Base-by-base conservation (phyloP, 2,113 vertebrate species). In the Ophthalmolycus amberensis region DNA sequence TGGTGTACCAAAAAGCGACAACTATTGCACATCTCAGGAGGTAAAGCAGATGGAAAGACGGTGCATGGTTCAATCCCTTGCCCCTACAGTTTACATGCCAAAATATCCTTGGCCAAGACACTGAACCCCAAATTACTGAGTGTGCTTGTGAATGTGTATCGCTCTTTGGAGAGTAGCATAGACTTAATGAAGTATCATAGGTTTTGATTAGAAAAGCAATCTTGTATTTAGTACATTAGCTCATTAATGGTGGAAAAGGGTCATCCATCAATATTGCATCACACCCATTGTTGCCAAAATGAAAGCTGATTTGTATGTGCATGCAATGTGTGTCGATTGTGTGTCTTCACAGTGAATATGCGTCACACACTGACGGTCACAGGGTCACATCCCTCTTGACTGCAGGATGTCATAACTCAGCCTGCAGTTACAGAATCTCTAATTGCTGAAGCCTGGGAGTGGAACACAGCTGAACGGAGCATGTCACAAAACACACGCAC, bases 391-490 rank as follows among this genome's bases (percentile, higher is more conserved):
- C 46, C 32, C 25, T 15, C 18, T 75, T 67, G 37, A 66, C 37
- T 59, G 11, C 46, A 75, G 71, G 44, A 77, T 78, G 71, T 20
- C 63, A 37, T 70, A 54, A 73, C 46, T 72, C 68, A 62, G 40
- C 9, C 44, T 42, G 32, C 22, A 68, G 71, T 67, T 81, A 73
- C 44, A 42, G n/a, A 77, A 46, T 66, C 25, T 60, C 54, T 72
- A 71, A 88, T 77, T 64, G 77, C 44, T 67, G 65, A 75, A 56
- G 66, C 32, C 72, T 38, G 48, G 44, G 81, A 82, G 70, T 58
- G 42, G 67, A 44, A 44, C 20, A 48, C 11, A 16, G 27, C 34
- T 63, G 67, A 75, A 62, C 6, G 4, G 52, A 82, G 32, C 54
- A 50, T 79, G 74, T 58, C 58, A 48, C 56, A 75, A 64, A 54